Base-by-base conservation (phyloP, 2,113 vertebrate genomes). In the Alectura lathami region DNA sequence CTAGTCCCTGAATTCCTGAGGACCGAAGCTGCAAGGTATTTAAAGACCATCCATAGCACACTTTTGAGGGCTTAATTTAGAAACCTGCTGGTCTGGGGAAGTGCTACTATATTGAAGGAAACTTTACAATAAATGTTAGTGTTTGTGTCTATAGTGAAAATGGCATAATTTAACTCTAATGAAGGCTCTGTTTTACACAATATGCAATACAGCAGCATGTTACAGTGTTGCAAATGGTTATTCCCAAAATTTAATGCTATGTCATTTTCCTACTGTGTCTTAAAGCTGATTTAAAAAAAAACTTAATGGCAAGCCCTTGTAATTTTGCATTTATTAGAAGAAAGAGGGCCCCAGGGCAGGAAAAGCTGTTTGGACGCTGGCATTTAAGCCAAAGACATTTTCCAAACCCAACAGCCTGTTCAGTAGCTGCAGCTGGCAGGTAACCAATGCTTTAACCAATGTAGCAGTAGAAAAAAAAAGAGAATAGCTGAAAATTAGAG, bases 341-440 rank as follows among this genome's bases (percentile, higher is more conserved):
- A 8, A 90, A 70, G 51, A 67, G 38, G 23, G 21, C 47, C 45
- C 36, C 43, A 40, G 54, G 54, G 82, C 67, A 88, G 48, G 50
- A 77, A 70, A 89, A 92, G 34, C 82, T 83, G 11, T 85, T 69
- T 91, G 38, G 50, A 82, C 13, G 50, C 32, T 92, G 63, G 50
- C 15, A 60, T 9, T 8, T 2, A 36, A 89, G 45, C 23, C 1
- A 4, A 83, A 83, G 79, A 21, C 34, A 22, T 74, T 91, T 83
- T 70, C 12, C 45, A n/a, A 85, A 70, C 54, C 83, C 84, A 59
- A 8, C 47, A 67, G 57, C 34, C 62, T 74, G 66, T 56, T 70
- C 2, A 17, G 69, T 14, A 26, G 70, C 82, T 85, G 91, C 80
- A 81, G 53, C 67, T 91, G 82, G 91, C 45, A 59, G 32, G 50